Base-by-base conservation (phyloP, 2,888 invertebrate species). In the Brachycybe producta region DNA sequence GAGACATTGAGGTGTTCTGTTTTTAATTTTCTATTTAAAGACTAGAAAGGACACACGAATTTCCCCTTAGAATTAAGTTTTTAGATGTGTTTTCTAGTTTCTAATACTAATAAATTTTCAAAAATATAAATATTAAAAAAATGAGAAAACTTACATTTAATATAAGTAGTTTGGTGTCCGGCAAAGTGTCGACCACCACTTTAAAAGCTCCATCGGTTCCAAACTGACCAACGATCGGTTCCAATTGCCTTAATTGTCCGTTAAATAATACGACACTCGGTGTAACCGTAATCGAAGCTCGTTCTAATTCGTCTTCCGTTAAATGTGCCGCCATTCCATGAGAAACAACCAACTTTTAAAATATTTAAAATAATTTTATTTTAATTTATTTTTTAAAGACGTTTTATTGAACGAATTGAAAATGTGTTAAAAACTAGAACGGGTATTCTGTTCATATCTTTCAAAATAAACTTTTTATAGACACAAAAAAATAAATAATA, bases 321-420 rank as follows among this genome's bases (percentile, higher is more conserved):
- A 91, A 69, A 0, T 80, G 79, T 0, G 91, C 88, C 1, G 87
- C 86, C 67, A 94, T 94, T 65, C 88, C 86, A 67, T 85, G 88
- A 2, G 88, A 85, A 0, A 88, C 86, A 8, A 84, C 82, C 62
- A 94, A 73, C 78, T n/a, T n/a, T n/a, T 86, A 66, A 1, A 68
- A 58, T 36, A 7, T 24, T 11, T 8, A 7, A 41, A 41, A 7
- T 11, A 41, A 21, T 30, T 30, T 30, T 30, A 11, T n/a, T 30
- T 30, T 11, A 30, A 30, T 11, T 30, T 30, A 41, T 41, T 8
- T 13, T 13, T 41, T 11, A 21, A 23, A 13, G 7, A 15, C 11
- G 11, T 8, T 13, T 38, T 15, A 38, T 15, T 38, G 38, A n/a
- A n/a, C n/a, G n/a, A n/a, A n/a, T n/a, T n/a, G n/a, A n/a, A n/a